These are phyloP conservation scores for Phocoena sinus DNA, from an alignment of 2,113 vertebrate species.

Conservation along the genomic window DNA sequence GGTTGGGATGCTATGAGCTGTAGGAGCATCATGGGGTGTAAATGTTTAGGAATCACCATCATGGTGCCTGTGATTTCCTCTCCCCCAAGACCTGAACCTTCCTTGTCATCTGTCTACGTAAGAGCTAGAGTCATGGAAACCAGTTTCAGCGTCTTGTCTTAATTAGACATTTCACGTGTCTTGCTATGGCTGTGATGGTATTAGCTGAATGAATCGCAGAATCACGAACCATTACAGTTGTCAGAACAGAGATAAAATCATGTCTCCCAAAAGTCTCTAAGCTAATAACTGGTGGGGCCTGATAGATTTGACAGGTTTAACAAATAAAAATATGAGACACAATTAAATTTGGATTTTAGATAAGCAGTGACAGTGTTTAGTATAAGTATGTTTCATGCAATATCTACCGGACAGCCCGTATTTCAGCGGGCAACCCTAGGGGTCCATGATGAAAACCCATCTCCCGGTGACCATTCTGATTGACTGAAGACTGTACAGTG, in stretches of 20 bases:
- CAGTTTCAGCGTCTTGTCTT: not conserved
- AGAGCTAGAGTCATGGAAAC: not conserved
- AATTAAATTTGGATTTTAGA: not conserved
- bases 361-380: not conserved
- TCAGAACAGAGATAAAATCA: slow-evolving; percentile 1
- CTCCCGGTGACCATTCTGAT: fast-evolving
- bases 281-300: not conserved
- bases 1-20: not conserved
- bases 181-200: not conserved
- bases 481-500: not conserved
- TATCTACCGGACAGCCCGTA: not conserved
- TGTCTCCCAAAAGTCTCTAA: not conserved
- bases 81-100: not conserved
- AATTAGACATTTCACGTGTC: not conserved
- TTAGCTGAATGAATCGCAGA: not conserved
- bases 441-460: not conserved
- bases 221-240: not conserved
- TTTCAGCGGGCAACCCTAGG: not conserved
- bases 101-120: not conserved
- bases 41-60: not conserved
- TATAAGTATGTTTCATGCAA: not conserved
- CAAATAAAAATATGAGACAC: not conserved
- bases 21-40: not conserved
- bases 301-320: not conserved
- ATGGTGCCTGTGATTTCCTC: not conserved